Conservation (phyloP, 1,140 invertebrate genomes). For the Copidosoma floridanum region DNA sequence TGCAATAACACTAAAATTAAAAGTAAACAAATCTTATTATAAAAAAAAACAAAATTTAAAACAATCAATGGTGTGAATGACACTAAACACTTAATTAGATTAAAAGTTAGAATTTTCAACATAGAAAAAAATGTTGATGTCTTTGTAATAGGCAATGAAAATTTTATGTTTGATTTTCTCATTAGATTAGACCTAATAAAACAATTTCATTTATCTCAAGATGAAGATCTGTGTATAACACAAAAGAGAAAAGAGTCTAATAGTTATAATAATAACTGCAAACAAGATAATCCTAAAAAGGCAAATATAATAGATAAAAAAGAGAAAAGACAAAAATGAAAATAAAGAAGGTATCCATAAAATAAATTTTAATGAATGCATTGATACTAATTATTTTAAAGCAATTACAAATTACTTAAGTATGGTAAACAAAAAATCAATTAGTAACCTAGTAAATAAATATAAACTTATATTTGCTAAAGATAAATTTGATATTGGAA, state of each 20-base stretch:
- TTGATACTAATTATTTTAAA: background rate
- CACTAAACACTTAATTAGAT: constrained; percentile 4
- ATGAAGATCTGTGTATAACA: constrained; percentile 18
- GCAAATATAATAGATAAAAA: background rate
- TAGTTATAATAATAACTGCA: background rate
- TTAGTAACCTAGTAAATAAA: background rate
- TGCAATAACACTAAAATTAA: constrained; percentile 33
- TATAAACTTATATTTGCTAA: too few species aligned
- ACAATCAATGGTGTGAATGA: constrained; percentile 23
- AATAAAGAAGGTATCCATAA: background rate
- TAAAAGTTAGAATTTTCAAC: constrained; percentile 28
- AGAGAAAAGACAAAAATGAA: too few species aligned
- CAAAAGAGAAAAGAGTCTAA: constrained; percentile 8
- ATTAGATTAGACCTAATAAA: constrained; percentile 26
- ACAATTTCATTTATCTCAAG: constrained; percentile 20
- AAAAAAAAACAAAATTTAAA: constrained; percentile 8
- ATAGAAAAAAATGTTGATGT: constrained; percentile 22
- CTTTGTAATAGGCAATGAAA: constrained; percentile 20
- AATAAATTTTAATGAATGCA: too few species aligned
- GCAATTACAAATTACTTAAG: background rate
- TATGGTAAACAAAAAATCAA: background rate
- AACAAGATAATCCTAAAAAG: background rate
- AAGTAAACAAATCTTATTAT: constrained; percentile 22
- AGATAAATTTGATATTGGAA: too few species aligned
- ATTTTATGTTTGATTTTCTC: constrained; percentile 24